Evolutionary conservation across 2,888 invertebrate genomes (phyloP), one percentile per base, ranked within the genome.

Genomic region (Mimas tiliae): DNA sequence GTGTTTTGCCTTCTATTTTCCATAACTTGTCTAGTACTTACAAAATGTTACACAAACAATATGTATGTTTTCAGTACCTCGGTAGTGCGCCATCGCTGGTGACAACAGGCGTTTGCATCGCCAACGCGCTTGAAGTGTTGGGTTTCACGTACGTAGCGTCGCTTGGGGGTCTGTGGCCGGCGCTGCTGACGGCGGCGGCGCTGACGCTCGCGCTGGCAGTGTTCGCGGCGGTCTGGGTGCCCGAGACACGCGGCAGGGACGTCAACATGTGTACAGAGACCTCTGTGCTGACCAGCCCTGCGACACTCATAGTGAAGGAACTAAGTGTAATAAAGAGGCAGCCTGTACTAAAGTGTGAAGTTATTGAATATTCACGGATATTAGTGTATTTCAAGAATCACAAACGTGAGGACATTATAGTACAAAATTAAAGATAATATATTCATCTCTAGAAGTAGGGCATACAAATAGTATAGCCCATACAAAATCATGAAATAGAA

Each of bases 31-130:
- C n/a, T n/a, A n/a, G n/a, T n/a, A n/a, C n/a, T n/a, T n/a, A n/a
- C n/a, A n/a, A n/a, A n/a, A n/a, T n/a, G n/a, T n/a, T n/a, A n/a
- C n/a, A n/a, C n/a, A n/a, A n/a, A n/a, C n/a, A n/a, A n/a, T n/a
- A n/a, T n/a, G n/a, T n/a, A n/a, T n/a, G n/a, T n/a, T n/a, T 62
- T 0, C 82, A 89, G 90, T 87, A 85, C 72, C 89, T 88, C 50
- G 80, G 85, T 38, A 88, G 88, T 70, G 89, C 88, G 0, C 69
- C 85, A 67, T 72, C 84, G 79, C 72, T 87, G 71, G 73, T 82
- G 11, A 78, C 81, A 16, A 77, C 73, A 8, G 81, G 74, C 16
- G 82, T 80, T 21, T 76, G 84, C 74, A 72, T 73, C 4, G 89
- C 80, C 47, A 86, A 87, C 73, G 84, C 85, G 6, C 11, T 80